These are phyloP conservation scores for Parotia lawesii DNA, from an alignment of 2,113 vertebrate genomes.

Conservation along the genomic window DNA sequence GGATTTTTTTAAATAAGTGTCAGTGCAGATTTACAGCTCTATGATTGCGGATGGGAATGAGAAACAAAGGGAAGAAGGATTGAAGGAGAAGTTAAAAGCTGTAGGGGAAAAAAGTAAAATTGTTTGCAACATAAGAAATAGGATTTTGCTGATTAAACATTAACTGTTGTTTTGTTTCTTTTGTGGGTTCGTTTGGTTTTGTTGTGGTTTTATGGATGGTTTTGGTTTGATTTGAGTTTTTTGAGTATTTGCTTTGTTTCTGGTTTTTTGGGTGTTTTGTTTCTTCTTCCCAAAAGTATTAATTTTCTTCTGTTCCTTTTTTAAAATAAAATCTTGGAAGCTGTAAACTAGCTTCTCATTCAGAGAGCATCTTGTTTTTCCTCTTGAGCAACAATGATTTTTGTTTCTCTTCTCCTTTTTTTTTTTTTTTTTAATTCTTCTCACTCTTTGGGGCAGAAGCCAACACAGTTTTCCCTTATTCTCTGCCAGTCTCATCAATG, in stretches of 20 bases:
- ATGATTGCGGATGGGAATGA: neutral
- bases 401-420: neutral
- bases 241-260: neutral
- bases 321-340: neutral
- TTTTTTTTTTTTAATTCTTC: neutral
- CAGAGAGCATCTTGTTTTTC: neutral
- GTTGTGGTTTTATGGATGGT: neutral
- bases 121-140: neutral
- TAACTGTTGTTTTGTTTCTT: neutral
- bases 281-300: neutral
- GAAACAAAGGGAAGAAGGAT: neutral
- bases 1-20: neutral
- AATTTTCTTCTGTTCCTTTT: neutral
- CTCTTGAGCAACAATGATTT: neutral
- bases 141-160: neutral
- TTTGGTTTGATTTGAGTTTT: neutral
- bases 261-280: accelerated
- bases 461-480: neutral
- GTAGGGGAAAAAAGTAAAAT: neutral
- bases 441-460: neutral
- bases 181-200: accelerated
- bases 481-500: slow-evolving; percentile 45
- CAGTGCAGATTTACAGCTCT: neutral
- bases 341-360: neutral
- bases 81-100: neutral